Base-by-base conservation (phyloP, 2,888 invertebrate genomes). In the Empis stercorea region DNA sequence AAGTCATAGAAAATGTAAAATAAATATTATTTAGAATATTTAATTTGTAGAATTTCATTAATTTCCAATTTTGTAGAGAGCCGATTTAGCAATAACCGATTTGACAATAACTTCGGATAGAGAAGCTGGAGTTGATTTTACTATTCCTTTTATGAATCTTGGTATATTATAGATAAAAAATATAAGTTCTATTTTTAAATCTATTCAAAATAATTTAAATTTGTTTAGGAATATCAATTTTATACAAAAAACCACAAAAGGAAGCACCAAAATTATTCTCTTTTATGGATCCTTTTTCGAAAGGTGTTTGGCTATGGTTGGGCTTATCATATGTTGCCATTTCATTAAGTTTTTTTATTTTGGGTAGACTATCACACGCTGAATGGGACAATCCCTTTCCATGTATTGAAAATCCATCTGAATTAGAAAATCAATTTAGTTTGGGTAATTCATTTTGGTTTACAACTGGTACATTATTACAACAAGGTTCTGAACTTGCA, bases 101-200 rank as follows among this genome's bases (percentile, higher is more conserved):
- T 73, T 96, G 56, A 86, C 87, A 9, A 84, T 87, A 59, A 94
- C 94, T 10, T 82, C 93, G 40, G 82, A 85, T 52, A 76, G 96
- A 32, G 89, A 93, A 64, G 79, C 76, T 59, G 89, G 83, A 14
- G 92, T 92, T 0, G 94, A 95, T 68, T 96, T 96, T 61, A 94
- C 94, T 0, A 88, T 87, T 69, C 95, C 95, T 1, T 96, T 94
- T 62, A 91, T 96, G 87, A 92, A 89, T 65, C 74, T 96, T 54
- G 23, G 23, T 27, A 27, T 27, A 6, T 27, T 27, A 20, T 20
- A 5, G 5, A 20, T n/a, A n/a, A n/a, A n/a, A n/a, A n/a, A n/a
- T 20, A 4, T 20, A 3, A 20, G 5, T 20, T 20, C 20, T 20
- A n/a, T 20, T 20, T 20, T 3, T 20, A 20, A 20, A 4, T 27